A percentile compares a stretch with the other conserved stretches of the same genome.
Evolutionary conservation across 2,797 vertebrate species (phyloP).

Genomic region (Acropternis orthonyx): DNA sequence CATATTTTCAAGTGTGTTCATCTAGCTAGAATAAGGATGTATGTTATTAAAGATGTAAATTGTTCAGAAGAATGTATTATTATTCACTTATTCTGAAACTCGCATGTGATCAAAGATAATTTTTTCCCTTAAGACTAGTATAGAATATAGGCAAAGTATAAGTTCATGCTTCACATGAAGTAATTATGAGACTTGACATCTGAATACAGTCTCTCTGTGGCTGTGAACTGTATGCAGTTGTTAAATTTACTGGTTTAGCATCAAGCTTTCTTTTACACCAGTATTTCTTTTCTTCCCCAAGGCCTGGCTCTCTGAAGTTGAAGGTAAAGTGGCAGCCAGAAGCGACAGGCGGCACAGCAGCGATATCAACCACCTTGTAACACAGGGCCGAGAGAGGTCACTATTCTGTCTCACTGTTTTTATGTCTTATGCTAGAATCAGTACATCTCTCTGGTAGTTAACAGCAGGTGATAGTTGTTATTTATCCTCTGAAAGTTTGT

Average conservation of each 20-base stretch:
- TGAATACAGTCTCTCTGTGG: not conserved
- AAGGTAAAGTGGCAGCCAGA: conserved; percentile 91
- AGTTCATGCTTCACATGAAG: not conserved
- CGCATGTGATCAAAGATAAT: not conserved
- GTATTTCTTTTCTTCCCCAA: conserved; percentile 58
- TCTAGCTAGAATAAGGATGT: not conserved
- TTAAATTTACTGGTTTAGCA: not conserved
- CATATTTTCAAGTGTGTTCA: not conserved
- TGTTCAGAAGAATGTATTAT: not conserved
- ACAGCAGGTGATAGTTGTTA: not conserved
- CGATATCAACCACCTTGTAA: conserved; percentile 93
- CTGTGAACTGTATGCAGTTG: not conserved
- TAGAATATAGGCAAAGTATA: not conserved
- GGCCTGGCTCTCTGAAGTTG: conserved; percentile 97
- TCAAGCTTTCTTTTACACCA: not conserved
- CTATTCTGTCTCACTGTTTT: conserved; percentile 31
- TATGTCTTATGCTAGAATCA: not conserved
- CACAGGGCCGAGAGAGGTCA: conserved; percentile 96
- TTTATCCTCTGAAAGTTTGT: not conserved
- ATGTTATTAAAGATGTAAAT: not conserved
- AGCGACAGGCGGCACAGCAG: conserved; percentile 91
- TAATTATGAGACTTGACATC: not conserved
- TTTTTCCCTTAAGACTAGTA: not conserved
- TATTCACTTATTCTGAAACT: not conserved
- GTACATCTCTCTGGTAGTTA: not conserved